Evolutionary conservation across 2,113 vertebrate species (phyloP).

Genomic region (Lycocorax pyrrhopterus): DNA sequence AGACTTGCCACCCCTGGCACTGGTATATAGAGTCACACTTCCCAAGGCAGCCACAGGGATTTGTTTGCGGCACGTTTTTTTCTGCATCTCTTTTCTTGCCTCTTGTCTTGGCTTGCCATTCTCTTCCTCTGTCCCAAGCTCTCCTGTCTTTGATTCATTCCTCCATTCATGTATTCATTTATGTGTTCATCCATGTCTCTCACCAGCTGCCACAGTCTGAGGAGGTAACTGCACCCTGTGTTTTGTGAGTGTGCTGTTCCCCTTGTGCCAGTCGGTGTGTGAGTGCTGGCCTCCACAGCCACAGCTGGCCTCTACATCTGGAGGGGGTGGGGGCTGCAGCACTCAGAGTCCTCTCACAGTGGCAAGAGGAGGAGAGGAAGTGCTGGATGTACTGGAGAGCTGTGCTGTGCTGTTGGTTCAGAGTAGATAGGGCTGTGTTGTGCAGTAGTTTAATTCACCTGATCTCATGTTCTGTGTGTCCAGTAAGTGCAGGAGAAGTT

Average conservation of each 20-base stretch:
- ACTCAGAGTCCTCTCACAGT: background rate
- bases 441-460: background rate
- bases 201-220: constrained; percentile 76
- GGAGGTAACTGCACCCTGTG: constrained; percentile 73
- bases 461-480: background rate
- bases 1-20: background rate
- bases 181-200: constrained; percentile 16
- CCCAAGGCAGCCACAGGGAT: background rate
- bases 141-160: background rate
- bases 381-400: constrained; percentile 54
- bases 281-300: background rate
- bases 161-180: constrained; percentile 12
- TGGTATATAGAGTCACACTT: background rate
- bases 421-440: background rate
- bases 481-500: background rate
- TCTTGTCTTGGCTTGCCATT: background rate
- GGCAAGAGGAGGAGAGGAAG: background rate
- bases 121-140: background rate
- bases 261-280: background rate
- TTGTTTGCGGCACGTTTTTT: background rate
- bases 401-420: constrained; percentile 20
- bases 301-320: constrained; percentile 48
- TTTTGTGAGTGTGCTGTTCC: background rate
- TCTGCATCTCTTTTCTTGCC: background rate
- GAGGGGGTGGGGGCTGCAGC: background rate